Evolutionary conservation across 2,113 vertebrate species (phyloP).

Genomic region (Bombycilla garrulus): DNA sequence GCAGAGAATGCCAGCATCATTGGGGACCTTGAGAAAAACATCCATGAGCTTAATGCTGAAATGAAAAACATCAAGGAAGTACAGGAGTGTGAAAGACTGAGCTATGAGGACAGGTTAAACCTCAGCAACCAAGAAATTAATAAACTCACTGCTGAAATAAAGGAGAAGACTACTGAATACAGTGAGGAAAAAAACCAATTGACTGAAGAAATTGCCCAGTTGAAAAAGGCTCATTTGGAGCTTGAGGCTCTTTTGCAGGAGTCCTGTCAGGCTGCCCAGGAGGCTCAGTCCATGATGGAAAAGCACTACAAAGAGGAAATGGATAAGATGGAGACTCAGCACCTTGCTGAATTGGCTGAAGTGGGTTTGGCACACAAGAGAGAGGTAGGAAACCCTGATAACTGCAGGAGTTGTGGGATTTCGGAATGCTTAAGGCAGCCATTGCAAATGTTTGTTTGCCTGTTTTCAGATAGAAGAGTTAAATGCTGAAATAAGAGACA

Average conservation of each 20-base stretch:
- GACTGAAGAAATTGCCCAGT: conserved; percentile 47
- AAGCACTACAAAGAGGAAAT: conserved; percentile 60
- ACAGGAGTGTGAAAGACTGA: conserved; percentile 72
- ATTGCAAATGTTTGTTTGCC: background rate
- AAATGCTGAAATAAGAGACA: conserved; percentile 60
- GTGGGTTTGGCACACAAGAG: conserved; percentile 2
- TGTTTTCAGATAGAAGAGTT: conserved; percentile 72
- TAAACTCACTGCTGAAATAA: conserved; percentile 63
- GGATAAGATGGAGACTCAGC: conserved; percentile 52
- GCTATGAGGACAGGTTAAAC: conserved; percentile 75
- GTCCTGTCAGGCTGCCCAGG: conserved; percentile 45
- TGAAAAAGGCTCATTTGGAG: conserved; percentile 51
- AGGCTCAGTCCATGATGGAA: conserved; percentile 38
- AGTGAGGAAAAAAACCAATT: conserved; percentile 61
- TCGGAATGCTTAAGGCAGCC: background rate
- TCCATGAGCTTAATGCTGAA: conserved; percentile 68
- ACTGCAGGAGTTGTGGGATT: background rate
- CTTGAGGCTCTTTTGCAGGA: conserved; percentile 57
- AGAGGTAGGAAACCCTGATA: background rate
- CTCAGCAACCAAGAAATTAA: conserved; percentile 70
- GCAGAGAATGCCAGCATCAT: conserved; percentile 43
- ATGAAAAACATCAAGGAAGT: conserved; percentile 70
- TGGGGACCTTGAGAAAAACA: conserved; percentile 60
- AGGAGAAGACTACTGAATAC: conserved; percentile 72
- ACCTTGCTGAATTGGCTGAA: conserved; percentile 62